Percentiles rank a stretch among this genome's conserved stretches.
Evolutionary conservation across 1,140 invertebrate species (phyloP).

Genomic region (Brachionus calyciflorus): DNA sequence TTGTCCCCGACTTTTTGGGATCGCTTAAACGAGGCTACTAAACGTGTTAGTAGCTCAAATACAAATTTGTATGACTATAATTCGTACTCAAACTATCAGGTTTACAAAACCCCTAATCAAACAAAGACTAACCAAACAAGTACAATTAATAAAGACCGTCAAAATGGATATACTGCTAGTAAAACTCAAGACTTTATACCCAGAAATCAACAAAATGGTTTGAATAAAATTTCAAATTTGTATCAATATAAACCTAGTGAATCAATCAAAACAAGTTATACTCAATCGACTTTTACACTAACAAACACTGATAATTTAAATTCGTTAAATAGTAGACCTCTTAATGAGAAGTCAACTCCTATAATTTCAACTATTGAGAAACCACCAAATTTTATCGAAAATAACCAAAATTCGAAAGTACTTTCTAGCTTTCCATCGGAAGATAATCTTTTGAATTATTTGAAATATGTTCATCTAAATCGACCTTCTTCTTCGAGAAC

Average conservation of each 20-base stretch:
- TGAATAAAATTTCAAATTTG: no score
- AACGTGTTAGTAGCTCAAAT: conserved; percentile 8
- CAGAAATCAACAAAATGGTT: no score
- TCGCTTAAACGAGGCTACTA: conserved; percentile 24
- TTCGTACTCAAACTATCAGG: conserved; percentile 1
- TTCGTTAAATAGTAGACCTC: no score
- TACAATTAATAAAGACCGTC: background rate
- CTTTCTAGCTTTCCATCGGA: no score
- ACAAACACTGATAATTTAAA: no score
- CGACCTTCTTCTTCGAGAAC: no score
- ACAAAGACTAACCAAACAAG: background rate
- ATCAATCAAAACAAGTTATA: no score
- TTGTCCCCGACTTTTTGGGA: conserved; percentile 27
- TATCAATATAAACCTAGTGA: no score
- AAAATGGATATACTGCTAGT: no score
- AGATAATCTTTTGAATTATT: background rate
- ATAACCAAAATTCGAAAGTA: background rate
- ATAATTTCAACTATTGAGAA: background rate
- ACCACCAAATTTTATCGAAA: background rate
- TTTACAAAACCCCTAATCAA: background rate
- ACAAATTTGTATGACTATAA: conserved; percentile 28
- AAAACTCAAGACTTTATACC: no score
- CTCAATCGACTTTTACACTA: no score
- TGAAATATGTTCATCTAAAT: background rate
- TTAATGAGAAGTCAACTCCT: background rate